Evolutionary conservation across 2,113 vertebrate genomes (phyloP).

Genomic region (Grallaria varia): DNA sequence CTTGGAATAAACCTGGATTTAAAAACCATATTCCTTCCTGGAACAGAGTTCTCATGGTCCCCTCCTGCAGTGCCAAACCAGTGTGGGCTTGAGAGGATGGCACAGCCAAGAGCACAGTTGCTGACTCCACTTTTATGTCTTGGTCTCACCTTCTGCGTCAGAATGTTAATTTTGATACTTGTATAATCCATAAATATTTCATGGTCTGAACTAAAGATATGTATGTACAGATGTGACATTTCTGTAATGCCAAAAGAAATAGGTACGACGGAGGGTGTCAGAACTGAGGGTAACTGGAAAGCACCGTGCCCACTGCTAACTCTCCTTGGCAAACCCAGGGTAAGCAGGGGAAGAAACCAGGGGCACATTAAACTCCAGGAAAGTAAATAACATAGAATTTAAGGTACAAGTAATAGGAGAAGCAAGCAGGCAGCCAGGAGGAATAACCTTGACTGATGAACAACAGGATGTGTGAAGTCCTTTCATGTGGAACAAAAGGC

Average conservation of each 20-base stretch:
- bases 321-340: background rate
- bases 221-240: background rate
- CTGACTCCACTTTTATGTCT: background rate
- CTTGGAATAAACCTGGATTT: background rate
- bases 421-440: constrained; percentile 25
- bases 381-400: background rate
- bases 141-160: background rate
- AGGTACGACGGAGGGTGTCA: background rate
- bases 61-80: background rate
- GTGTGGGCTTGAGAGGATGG: background rate
- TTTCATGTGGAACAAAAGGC: constrained; percentile 47
- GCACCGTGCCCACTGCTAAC: background rate
- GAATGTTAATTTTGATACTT: background rate
- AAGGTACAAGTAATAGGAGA: background rate
- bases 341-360: background rate
- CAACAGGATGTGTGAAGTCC: constrained; percentile 9
- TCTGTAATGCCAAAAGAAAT: background rate
- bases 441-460: constrained; percentile 44
- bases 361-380: background rate
- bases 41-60: background rate
- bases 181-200: background rate
- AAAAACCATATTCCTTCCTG: background rate
- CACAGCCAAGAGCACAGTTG: background rate
- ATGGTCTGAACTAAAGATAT: background rate
- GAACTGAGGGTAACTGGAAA: background rate